Percentiles rank a stretch among this genome's conserved stretches.
These are phyloP conservation scores for Propithecus perrieri DNA, from an alignment of 2,797 vertebrate genomes.

Conservation along the genomic window DNA sequence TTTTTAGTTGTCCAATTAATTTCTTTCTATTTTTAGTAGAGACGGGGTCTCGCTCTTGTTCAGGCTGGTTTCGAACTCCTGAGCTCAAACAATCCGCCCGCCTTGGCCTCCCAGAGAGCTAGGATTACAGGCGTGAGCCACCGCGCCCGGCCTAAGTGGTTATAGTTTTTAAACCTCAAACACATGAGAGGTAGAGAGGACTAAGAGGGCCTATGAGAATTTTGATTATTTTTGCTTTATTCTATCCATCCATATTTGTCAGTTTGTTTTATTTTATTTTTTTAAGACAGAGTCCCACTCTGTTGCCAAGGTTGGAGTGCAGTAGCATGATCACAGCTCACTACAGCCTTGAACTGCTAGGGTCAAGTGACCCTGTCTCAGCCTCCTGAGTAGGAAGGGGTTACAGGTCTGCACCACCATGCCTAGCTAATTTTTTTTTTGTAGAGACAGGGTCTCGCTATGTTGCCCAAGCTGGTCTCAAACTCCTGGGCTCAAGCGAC, in stretches of 20 bases:
- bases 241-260: background rate
- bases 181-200: background rate
- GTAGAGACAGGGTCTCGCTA: background rate
- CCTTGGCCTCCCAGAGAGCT: too few species aligned
- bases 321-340: too few species aligned
- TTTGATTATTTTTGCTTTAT: background rate
- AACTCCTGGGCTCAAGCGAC: background rate
- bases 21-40: too few species aligned
- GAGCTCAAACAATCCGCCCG: too few species aligned
- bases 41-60: too few species aligned
- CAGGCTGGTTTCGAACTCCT: too few species aligned
- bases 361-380: too few species aligned
- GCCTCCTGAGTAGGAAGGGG: background rate
- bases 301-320: too few species aligned
- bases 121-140: too few species aligned
- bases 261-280: background rate
- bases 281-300: background rate
- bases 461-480: background rate
- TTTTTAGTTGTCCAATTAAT: too few species aligned
- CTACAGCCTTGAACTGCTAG: too few species aligned
- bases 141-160: background rate
- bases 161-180: background rate
- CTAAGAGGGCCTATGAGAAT: background rate
- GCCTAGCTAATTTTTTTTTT: background rate
- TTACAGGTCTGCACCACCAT: background rate